Percentiles rank a stretch among this genome's conserved stretches.
phyloP scores from a whole-genome alignment of 2,113 vertebrate species.

The Pipra filicauda region DNA sequence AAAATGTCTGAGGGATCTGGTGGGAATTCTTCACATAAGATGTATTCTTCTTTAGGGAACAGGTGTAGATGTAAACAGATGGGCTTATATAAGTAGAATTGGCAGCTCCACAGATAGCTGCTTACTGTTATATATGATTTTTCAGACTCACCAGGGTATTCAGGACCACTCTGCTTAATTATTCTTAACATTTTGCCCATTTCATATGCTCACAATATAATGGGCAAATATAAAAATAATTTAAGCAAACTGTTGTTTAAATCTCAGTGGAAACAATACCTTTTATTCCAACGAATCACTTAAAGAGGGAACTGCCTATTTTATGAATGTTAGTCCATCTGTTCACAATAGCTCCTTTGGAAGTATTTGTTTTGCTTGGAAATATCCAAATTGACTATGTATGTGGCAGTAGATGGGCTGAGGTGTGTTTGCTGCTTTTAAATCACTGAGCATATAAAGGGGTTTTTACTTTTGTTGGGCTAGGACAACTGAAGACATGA shows the following conservation, averaged over 20 bases:
- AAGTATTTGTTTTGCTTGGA: conserved; percentile 16
- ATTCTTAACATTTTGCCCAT: conserved; percentile 60
- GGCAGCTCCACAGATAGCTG: conserved; percentile 54
- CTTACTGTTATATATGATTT: conserved; percentile 22
- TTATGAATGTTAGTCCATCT: conserved; percentile 36
- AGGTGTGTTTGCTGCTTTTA: not conserved
- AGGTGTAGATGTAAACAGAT: conserved; percentile 57
- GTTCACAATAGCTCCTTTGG: conserved; percentile 27
- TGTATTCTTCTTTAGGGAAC: conserved; percentile 27
- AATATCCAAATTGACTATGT: not conserved
- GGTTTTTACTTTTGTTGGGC: not conserved
- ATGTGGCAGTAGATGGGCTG: not conserved
- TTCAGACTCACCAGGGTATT: conserved; percentile 28
- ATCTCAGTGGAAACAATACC: conserved; percentile 38
- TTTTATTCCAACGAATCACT: conserved; percentile 40
- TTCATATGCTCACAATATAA: conserved; percentile 47
- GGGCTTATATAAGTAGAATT: conserved; percentile 51
- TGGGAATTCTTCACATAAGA: conserved; percentile 38
- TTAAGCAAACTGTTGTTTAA: conserved; percentile 42
- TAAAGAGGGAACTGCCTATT: conserved; percentile 28
- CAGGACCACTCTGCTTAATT: conserved; percentile 53
- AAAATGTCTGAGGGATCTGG: not conserved
- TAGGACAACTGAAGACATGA: not conserved
- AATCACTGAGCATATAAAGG: not conserved
- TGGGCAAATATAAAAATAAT: conserved; percentile 58